Evolutionary conservation across 1,140 invertebrate genomes (phyloP).

Genomic region (Ceratitis capitata): DNA sequence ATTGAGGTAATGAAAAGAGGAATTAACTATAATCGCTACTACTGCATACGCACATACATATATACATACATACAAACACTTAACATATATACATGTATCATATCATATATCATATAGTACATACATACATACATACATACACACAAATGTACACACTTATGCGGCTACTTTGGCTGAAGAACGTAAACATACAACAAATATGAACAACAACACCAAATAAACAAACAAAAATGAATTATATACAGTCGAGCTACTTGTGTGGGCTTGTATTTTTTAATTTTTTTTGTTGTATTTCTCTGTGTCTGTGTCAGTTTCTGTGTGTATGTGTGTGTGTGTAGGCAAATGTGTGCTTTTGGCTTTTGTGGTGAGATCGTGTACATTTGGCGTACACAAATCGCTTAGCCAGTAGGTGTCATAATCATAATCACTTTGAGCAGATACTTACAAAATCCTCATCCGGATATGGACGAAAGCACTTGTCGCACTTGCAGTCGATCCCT

Average conservation of each 20-base stretch:
- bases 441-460: slow-evolving; percentile 56
- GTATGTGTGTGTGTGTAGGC: background rate
- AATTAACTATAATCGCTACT: slow-evolving; percentile 23
- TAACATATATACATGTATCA: too few relatives aligned
- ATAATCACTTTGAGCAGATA: slow-evolving; percentile 23
- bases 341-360: background rate
- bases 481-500: slow-evolving; percentile 52
- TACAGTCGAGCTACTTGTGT: background rate
- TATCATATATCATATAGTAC: too few relatives aligned
- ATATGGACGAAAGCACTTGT: slow-evolving; percentile 49
- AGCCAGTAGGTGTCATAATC: background rate
- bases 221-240: background rate
- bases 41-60: slow-evolving; percentile 3
- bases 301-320: background rate
- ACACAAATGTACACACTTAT: background rate
- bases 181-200: background rate
- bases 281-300: too few relatives aligned
- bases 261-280: too few relatives aligned
- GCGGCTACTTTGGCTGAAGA: slow-evolving; percentile 19
- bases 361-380: background rate
- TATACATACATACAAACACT: background rate
- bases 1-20: background rate
- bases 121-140: slow-evolving; percentile 11
- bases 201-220: background rate
- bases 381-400: background rate